phyloP scores from a whole-genome alignment of 2,113 vertebrate genomes.

The Sinosuthora webbiana region DNA sequence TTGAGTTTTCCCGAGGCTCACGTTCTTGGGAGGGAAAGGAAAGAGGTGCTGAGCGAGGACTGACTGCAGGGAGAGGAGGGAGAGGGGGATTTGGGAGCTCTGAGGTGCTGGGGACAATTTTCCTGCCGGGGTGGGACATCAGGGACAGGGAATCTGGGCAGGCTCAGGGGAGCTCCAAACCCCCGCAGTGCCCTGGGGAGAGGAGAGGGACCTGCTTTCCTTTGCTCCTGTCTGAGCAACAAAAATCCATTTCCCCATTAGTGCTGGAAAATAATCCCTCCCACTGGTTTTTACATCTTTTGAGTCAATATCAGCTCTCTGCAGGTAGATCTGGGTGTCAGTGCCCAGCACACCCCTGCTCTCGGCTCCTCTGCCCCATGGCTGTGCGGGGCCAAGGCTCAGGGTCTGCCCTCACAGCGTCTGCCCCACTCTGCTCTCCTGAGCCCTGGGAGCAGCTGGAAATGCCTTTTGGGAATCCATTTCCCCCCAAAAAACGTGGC shows the following conservation, averaged over 20 bases:
- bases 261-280: background rate
- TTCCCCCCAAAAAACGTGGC: background rate
- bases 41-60: background rate
- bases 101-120: conserved; percentile 29
- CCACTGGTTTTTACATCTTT: fast-evolving
- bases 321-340: fast-evolving
- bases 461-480: background rate
- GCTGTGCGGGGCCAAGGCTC: background rate
- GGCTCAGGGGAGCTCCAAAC: background rate
- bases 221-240: background rate
- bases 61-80: background rate
- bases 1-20: conserved; percentile 20
- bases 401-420: background rate
- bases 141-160: background rate
- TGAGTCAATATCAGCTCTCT: background rate
- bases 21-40: conserved; percentile 35
- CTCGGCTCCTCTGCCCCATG: background rate
- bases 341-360: fast-evolving
- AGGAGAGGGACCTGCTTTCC: background rate
- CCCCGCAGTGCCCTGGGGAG: fast-evolving
- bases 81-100: background rate
- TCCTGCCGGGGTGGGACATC: conserved; percentile 36
- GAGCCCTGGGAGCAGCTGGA: background rate
- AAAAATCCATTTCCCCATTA: background rate
- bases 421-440: background rate